phyloP scores from a whole-genome alignment of 2,888 invertebrate species.

The Ligdia adustata region DNA sequence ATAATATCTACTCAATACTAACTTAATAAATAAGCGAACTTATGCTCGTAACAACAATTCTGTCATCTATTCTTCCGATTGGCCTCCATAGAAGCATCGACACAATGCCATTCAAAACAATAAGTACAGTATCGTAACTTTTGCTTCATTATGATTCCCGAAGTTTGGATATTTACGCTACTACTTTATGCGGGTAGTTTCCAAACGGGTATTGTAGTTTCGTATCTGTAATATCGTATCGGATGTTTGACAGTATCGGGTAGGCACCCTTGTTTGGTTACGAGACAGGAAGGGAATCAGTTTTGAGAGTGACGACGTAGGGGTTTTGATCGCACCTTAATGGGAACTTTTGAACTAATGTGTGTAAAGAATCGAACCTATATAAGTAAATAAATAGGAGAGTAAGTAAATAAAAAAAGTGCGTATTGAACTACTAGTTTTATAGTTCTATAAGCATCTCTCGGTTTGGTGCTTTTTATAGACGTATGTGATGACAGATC shows the following conservation, averaged over 20 bases:
- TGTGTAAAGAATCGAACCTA: too few species aligned
- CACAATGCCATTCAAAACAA: conserved; percentile 35
- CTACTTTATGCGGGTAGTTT: conserved; percentile 26
- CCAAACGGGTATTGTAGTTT: neutral
- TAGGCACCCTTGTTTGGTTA: conserved; percentile 4
- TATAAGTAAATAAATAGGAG: too few species aligned
- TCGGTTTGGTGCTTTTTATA: too few species aligned
- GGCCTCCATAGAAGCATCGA: conserved; percentile 32
- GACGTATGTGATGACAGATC: too few species aligned
- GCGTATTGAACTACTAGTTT: too few species aligned
- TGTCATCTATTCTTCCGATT: conserved; percentile 29
- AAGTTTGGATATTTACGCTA: conserved; percentile 24
- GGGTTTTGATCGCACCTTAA: too few species aligned
- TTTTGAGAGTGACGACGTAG: conserved; percentile 4
- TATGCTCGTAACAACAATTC: conserved; percentile 1
- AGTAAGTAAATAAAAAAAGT: too few species aligned
- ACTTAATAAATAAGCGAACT: too few species aligned
- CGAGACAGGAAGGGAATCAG: neutral
- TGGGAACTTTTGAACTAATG: too few species aligned
- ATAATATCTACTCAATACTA: too few species aligned
- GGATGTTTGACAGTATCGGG: conserved; percentile 16
- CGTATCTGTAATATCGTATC: neutral
- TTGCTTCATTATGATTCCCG: conserved; percentile 18
- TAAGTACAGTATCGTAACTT: conserved; percentile 29
- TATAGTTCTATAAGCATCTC: too few species aligned